A percentile compares a stretch with the other conserved stretches of the same genome.
Evolutionary conservation across 2,113 vertebrate genomes (phyloP).

Genomic region (Phasianus colchicus): DNA sequence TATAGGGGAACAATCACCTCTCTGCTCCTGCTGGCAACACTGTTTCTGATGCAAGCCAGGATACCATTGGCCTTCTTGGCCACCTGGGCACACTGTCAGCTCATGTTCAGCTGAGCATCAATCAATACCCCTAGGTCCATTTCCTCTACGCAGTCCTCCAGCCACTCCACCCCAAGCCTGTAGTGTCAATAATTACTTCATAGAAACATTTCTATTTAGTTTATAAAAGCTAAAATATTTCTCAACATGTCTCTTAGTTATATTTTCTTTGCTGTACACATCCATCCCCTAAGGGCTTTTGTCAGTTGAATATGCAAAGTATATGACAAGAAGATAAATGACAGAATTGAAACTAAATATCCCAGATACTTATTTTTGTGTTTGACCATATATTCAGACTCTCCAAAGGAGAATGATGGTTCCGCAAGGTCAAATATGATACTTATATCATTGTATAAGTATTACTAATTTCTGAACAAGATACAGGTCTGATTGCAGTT

Average conservation of each 20-base stretch:
- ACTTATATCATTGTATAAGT: background rate
- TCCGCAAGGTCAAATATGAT: background rate
- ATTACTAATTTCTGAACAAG: background rate
- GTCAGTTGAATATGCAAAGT: background rate
- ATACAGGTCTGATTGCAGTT: fast-evolving
- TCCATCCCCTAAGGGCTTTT: background rate
- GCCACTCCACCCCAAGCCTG: no score
- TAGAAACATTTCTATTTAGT: background rate
- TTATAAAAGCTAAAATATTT: background rate
- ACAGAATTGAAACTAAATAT: background rate
- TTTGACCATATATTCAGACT: background rate
- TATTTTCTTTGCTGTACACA: background rate
- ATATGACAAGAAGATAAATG: background rate
- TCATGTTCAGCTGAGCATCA: no score
- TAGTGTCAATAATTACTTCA: background rate
- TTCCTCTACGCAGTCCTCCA: no score
- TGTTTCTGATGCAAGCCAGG: no score
- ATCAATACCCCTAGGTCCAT: no score
- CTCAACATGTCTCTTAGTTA: background rate
- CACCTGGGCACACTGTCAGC: no score
- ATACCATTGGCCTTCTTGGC: no score
- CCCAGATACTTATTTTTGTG: background rate
- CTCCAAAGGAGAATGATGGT: background rate
- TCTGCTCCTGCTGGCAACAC: no score
- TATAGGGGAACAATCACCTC: no score